Evolutionary conservation across 2,888 invertebrate genomes (phyloP).

Genomic region (Sphinx pinastri): DNA sequence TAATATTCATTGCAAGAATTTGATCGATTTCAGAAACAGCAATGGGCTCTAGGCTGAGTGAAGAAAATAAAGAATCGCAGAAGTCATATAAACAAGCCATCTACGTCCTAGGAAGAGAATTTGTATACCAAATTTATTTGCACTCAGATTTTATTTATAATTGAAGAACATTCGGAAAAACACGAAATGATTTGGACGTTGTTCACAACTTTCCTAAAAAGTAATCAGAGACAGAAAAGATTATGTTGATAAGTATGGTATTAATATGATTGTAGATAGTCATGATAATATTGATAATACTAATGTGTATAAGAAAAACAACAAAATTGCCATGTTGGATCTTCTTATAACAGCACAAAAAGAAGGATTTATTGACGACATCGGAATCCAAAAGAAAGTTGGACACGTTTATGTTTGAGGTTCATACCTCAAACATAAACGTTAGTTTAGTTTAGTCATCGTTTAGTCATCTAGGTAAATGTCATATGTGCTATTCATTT

Average conservation of each 20-base stretch:
- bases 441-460: neutral
- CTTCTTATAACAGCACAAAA: conserved; percentile 79
- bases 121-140: conserved; percentile 79
- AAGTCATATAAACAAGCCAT: conserved; percentile 84
- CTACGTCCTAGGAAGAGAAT: conserved; percentile 58
- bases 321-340: conserved; percentile 83
- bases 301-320: conserved; percentile 63
- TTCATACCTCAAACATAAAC: conserved; percentile 35
- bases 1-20: neutral
- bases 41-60: conserved; percentile 86
- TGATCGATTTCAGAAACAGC: conserved; percentile 79
- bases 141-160: conserved; percentile 81
- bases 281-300: conserved; percentile 32
- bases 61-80: conserved; percentile 61
- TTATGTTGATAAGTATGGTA: conserved; percentile 39
- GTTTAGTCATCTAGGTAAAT: no score
- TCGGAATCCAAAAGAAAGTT: conserved; percentile 85
- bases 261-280: conserved; percentile 31
- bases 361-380: conserved; percentile 73
- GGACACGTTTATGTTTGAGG: conserved; percentile 86
- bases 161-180: conserved; percentile 73
- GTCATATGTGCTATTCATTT: no score
- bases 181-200: conserved; percentile 61
- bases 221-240: conserved; percentile 60
- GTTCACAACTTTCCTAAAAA: conserved; percentile 64